Conservation (phyloP, 2,888 invertebrate species). For the Callyntrura sp. region DNA sequence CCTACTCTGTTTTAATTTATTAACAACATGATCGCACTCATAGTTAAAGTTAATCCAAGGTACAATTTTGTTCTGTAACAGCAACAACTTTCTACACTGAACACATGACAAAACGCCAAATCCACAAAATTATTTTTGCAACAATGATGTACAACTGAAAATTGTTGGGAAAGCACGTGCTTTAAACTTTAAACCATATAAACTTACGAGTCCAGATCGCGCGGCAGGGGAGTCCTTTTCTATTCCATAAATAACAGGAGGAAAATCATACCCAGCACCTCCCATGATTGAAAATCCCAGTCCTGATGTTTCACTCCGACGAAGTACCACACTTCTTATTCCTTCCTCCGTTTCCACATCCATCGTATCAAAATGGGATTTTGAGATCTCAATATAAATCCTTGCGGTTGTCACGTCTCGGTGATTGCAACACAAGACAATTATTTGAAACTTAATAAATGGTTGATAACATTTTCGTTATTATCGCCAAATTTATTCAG, state of each 20-base stretch:
- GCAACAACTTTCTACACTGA: background rate
- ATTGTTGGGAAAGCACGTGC: background rate
- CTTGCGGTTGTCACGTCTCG: conserved; percentile 23
- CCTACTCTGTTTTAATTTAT: background rate
- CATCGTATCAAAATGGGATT: conserved; percentile 57
- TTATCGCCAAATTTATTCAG: conserved; percentile 4
- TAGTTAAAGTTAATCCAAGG: background rate
- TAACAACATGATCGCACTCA: background rate
- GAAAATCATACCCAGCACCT: conserved; percentile 92
- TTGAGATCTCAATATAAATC: background rate
- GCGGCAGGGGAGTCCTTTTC: conserved; percentile 97
- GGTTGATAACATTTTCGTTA: conserved; percentile 14
- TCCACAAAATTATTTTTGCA: conserved; percentile 25
- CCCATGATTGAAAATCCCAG: conserved; percentile 96
- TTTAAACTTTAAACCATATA: background rate
- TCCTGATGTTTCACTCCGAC: conserved; percentile 81
- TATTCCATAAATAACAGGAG: conserved; percentile 97
- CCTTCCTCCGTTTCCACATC: conserved; percentile 81
- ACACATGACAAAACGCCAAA: conserved; percentile 30
- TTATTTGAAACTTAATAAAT: background rate
- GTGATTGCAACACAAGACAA: conserved; percentile 26
- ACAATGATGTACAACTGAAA: background rate
- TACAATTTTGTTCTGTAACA: background rate
- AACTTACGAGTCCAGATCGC: conserved; percentile 93
- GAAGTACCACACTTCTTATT: conserved; percentile 83